Base-by-base conservation (phyloP, 2,113 vertebrate genomes). In the Acanthisitta chloris region DNA sequence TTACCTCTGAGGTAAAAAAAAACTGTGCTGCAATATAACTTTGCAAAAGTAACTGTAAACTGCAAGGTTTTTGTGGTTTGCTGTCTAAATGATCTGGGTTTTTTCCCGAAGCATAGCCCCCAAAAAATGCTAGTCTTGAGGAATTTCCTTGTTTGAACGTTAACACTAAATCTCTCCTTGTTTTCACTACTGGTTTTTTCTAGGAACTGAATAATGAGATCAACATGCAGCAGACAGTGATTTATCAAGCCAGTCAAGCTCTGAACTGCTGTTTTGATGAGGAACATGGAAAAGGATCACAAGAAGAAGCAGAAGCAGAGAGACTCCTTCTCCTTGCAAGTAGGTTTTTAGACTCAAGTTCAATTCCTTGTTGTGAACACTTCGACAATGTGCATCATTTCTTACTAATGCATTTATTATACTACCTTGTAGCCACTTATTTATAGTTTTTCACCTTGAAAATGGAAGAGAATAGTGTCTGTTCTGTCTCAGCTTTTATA, bases 211-310 rank as follows among this genome's bases (percentile, higher is more conserved):
- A 98, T 36, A 99, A 98, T 88, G 99, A 99, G 81, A 97, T 99
- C 95, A 99, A 99, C 96, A 91, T 99, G 96, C 99, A 99, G 96
- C 99, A 99, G 97, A 99, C 99, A 2, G 98, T 99, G 77, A 99
- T 99, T 90, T 98, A 99, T 87, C 99, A 99, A 97, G 99, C 99
- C 85, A 99, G 99, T 88, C 99, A 99, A 97, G 99, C 99, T 25
- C 98, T 99, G 42, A 99, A 99, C 95, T 99, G 99, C 96, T 99
- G 99, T 95, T 98, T 98, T 10, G 99, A 99, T 72, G 99, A 99
- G 88, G 99, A 99, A 6, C 99, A 99, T 20, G 99, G 99, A 12
- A 99, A 99, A 95, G 99, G 99, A 11, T 99, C 99, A 1, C 98
- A 99, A 81, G 99, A 99, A 93, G 99, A 99, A 97, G 99, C 99